Evolutionary conservation across 2,888 invertebrate genomes (phyloP), one percentile per base, ranked within the genome.

Genomic region (Hydriomena furcata): DNA sequence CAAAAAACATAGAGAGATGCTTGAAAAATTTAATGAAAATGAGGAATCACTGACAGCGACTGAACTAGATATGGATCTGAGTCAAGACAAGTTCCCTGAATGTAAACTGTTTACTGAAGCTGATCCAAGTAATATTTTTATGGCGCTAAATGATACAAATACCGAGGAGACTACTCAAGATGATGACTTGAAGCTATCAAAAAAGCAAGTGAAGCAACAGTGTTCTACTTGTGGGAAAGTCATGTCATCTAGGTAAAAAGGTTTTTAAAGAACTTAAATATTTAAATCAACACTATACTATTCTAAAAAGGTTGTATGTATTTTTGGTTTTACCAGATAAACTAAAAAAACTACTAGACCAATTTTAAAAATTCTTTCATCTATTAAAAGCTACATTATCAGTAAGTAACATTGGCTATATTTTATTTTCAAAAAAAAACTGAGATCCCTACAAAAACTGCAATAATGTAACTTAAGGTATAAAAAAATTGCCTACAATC

Each of bases 201-300:
- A 48, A 30, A 44, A 34, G 40, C 47, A 34, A 45, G 24, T 44
- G 8, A 81, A 79, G 55, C 80, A 82, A 40, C 91, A 91, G 68
- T 91, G 91, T 60, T 84, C 77, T 56, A 85, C 79, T 23, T 91
- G 91, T 75, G 91, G 91, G n/a, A 91, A 89, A 79, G 79, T 91
- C 17, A 84, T 91, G 83, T 89, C 90, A 13, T 90, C 91, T 8
- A 82, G 83, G 91, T 88, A 71, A 59, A 60, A 13, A 17, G 2
- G n/a, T n/a, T n/a, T n/a, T n/a, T n/a, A n/a, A n/a, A n/a, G n/a
- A n/a, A n/a, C n/a, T n/a, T n/a, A n/a, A n/a, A n/a, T n/a, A n/a
- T n/a, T n/a, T n/a, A n/a, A n/a, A n/a, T n/a, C n/a, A n/a, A n/a
- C n/a, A n/a, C n/a, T n/a, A n/a, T n/a, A n/a, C n/a, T n/a, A n/a